These are phyloP conservation scores for Phalera bucephala DNA, from an alignment of 2,888 invertebrate species.

Conservation along the genomic window DNA sequence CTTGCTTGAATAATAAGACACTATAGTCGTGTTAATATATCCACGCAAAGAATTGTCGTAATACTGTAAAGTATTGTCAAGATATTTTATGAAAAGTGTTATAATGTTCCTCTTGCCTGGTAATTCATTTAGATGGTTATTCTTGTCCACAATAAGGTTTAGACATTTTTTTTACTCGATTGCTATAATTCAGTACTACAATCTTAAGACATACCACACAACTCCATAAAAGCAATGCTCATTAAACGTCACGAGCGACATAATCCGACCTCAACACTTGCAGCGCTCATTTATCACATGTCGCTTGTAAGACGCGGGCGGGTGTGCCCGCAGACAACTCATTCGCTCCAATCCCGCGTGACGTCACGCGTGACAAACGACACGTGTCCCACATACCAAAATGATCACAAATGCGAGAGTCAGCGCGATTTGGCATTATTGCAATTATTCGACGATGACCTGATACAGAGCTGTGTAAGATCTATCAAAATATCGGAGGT, in stretches of 20 bases:
- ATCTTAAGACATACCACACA: background rate
- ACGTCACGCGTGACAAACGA: constrained; percentile 42
- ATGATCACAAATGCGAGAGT: no score
- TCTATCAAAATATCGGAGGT: background rate
- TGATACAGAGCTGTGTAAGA: background rate
- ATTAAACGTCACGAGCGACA: constrained; percentile 3
- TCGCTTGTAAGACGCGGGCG: constrained; percentile 10
- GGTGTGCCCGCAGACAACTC: constrained; percentile 16
- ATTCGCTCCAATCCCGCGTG: constrained; percentile 21
- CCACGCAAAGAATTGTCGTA: no score
- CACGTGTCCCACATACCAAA: constrained; percentile 32
- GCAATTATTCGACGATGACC: constrained; percentile 19
- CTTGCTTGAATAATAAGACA: no score
- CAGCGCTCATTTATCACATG: constrained; percentile 25
- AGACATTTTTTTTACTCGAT: no score
- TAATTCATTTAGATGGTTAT: no score
- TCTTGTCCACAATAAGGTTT: no score
- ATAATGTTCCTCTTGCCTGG: no score
- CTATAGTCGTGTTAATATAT: no score
- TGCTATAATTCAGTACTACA: no score
- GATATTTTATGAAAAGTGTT: no score
- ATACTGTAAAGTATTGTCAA: no score
- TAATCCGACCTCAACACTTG: constrained; percentile 12
- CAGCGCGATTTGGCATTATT: constrained; percentile 40
- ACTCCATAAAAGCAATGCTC: constrained; percentile 12